phyloP scores from a whole-genome alignment of 2,888 invertebrate genomes.

The Hesperia comma region DNA sequence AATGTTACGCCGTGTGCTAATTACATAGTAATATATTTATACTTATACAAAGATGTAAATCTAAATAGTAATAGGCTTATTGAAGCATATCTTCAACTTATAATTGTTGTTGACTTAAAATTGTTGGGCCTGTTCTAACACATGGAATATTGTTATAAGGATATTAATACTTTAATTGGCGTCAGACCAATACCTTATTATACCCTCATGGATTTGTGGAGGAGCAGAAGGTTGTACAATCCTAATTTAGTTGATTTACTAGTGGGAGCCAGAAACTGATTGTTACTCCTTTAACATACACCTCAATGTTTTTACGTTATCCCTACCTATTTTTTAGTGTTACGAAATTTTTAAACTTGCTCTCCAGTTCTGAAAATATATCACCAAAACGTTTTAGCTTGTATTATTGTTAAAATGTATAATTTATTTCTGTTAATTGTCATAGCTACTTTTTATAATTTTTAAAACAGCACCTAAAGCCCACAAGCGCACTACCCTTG shows the following conservation, averaged over 20 bases:
- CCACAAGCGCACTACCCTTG: constrained; percentile 48
- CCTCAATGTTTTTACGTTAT: too few relatives aligned
- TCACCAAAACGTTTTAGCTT: constrained; percentile 4
- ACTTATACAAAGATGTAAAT: constrained; percentile 19
- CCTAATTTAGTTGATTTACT: too few relatives aligned
- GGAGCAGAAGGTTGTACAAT: too few relatives aligned
- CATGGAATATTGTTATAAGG: constrained; percentile 13
- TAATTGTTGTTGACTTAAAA: constrained; percentile 31
- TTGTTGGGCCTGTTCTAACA: constrained; percentile 10
- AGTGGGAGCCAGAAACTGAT: too few relatives aligned
- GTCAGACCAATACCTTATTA: neutral
- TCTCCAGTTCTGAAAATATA: neutral
- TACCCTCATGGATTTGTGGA: too few relatives aligned
- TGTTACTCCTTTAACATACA: too few relatives aligned
- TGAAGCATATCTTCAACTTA: constrained; percentile 33
- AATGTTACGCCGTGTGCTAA: constrained; percentile 5
- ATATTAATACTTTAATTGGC: constrained; percentile 17
- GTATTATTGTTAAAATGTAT: constrained; percentile 11
- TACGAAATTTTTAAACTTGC: neutral
- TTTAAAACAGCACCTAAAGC: constrained; percentile 32
- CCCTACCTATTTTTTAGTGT: neutral
- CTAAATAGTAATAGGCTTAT: constrained; percentile 20
- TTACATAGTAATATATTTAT: constrained; percentile 15
- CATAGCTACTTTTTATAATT: constrained; percentile 1
- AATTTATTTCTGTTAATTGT: constrained; percentile 13